phyloP scores from a whole-genome alignment of 2,113 vertebrate genomes.

The Xenopus borealis region DNA sequence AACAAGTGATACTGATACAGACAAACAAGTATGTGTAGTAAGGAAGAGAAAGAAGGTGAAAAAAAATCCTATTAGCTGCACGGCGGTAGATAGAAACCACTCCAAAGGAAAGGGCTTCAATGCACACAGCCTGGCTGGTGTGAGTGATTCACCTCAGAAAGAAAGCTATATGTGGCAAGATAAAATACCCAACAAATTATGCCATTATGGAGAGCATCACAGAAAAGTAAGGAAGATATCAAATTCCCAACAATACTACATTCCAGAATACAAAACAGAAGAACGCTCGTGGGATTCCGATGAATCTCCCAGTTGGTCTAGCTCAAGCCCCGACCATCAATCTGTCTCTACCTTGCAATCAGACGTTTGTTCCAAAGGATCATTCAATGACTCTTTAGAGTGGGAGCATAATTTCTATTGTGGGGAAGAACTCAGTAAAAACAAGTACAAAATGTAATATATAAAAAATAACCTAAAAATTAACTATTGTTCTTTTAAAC shows the following conservation, averaged over 20 bases:
- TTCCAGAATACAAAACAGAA: conserved; percentile 7
- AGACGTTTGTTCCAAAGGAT: not conserved
- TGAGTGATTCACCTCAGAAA: not conserved
- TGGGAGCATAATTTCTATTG: conserved; percentile 32
- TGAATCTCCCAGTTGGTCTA: conserved; percentile 6
- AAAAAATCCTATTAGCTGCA: conserved; percentile 37
- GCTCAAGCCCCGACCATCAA: not conserved
- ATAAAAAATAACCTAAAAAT: not conserved
- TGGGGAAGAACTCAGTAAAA: not conserved
- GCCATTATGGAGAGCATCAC: not conserved
- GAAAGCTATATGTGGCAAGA: not conserved
- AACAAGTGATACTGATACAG: conserved; percentile 47
- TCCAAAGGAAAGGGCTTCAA: conserved; percentile 1
- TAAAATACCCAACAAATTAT: not conserved
- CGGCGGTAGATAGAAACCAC: conserved; percentile 41
- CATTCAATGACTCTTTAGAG: conserved; percentile 17
- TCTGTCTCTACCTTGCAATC: not conserved
- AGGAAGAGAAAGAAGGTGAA: conserved; percentile 49
- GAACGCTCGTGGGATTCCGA: conserved; percentile 26
- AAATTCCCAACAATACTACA: not conserved
- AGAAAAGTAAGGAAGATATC: not conserved
- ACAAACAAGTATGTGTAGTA: conserved; percentile 42
- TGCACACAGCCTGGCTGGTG: not conserved
- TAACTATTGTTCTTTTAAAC: conserved; percentile 33
- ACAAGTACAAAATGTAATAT: not conserved